Evolutionary conservation across 2,888 invertebrate genomes (phyloP), one percentile per base, ranked within the genome.

Genomic region (Aphodius sticticus): DNA sequence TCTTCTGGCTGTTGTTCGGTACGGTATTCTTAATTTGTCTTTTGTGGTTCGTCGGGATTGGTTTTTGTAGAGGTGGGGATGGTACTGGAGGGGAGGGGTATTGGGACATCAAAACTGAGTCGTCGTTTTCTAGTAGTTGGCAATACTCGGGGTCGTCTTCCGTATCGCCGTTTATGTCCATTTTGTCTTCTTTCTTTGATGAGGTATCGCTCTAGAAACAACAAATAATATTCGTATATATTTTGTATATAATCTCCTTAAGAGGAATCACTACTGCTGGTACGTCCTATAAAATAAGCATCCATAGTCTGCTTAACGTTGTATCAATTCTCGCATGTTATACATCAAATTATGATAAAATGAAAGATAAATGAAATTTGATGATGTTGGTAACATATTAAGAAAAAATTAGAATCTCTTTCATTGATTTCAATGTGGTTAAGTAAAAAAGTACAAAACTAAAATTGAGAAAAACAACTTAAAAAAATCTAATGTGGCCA

Each of bases 101-200:
- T 16, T 83, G 82, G 75, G 80, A 74, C 36, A 80, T 37, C 35
- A 80, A 16, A 5, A 77, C 70, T 16, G 80, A 84, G 37, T 86
- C 84, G 70, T 88, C 87, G 16, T 86, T 85, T 78, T 88, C 87
- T 69, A 87, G 85, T 74, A 87, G 80, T 76, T 87, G 87, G 79
- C 84, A 86, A 82, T 86, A 88, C 71, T 86, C 88, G 77, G 85
- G 84, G 3, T 88, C 87, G 77, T 86, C 86, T 15, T 88, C 87
- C 76, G 85, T 85, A 81, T 87, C 87, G 79, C 84, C 83, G 69
- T 84, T 79, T 75, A 84, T 83, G 76, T 87, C 87, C 35, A 82
- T 81, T 85, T 88, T 88, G 69, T 87, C 87, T 80, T 88, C 88
- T 84, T 88, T 88, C 81, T 85, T 85, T 5, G 88, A 86, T 35